Percentiles rank a stretch among this genome's conserved stretches.
These are phyloP conservation scores for Phyllotis vaccarum DNA, from an alignment of 2,797 vertebrate species.

Conservation along the genomic window DNA sequence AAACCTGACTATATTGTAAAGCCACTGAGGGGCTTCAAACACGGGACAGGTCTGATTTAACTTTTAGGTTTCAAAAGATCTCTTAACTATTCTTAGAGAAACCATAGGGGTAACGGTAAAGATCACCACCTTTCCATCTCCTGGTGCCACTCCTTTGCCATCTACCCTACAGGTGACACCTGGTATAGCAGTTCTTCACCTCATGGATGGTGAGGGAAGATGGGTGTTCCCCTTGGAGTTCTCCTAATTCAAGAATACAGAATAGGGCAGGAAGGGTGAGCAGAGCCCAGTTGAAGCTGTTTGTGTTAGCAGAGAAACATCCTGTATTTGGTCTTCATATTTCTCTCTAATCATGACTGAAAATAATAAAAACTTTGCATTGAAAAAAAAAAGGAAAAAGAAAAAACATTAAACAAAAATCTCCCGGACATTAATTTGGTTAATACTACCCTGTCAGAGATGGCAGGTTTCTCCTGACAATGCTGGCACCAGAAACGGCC, in stretches of 20 bases:
- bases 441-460: conserved; percentile 83
- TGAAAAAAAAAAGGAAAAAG: conserved; percentile 57
- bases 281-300: neutral
- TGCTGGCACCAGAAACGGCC: conserved; percentile 83
- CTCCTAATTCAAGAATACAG: conserved; percentile 1
- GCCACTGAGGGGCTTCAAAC: neutral
- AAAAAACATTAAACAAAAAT: conserved; percentile 34
- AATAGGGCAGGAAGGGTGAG: neutral
- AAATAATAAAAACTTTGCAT: conserved; percentile 79
- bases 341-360: conserved; percentile 78
- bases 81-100: neutral
- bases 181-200: neutral
- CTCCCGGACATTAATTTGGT: conserved; percentile 86
- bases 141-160: neutral
- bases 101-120: neutral
- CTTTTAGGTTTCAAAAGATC: neutral
- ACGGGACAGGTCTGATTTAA: neutral
- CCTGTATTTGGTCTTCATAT: conserved; percentile 67
- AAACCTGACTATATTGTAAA: neutral
- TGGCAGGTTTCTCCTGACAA: conserved; percentile 82
- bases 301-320: conserved; percentile 54
- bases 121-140: neutral
- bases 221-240: neutral
- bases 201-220: neutral
- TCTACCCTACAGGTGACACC: neutral